phyloP scores from a whole-genome alignment of 2,888 invertebrate genomes.

The Leucozona laternaria region DNA sequence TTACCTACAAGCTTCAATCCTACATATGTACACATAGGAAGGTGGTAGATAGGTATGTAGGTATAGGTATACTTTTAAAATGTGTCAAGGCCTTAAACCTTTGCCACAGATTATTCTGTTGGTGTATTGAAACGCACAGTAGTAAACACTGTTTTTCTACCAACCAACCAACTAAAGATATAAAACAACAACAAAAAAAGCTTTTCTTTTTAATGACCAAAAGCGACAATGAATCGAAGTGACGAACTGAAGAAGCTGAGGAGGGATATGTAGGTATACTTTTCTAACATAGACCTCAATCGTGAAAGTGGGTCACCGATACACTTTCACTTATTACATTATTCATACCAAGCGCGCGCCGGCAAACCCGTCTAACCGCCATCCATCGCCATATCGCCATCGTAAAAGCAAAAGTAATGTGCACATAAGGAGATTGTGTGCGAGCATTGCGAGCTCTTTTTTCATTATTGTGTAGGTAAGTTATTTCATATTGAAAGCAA shows the following conservation, averaged over 20 bases:
- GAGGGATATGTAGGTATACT: slow-evolving; percentile 52
- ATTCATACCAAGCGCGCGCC: slow-evolving; percentile 81
- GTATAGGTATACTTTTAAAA: slow-evolving; percentile 41
- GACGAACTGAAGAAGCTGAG: slow-evolving; percentile 37
- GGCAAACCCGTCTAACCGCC: slow-evolving; percentile 74
- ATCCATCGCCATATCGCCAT: slow-evolving; percentile 18
- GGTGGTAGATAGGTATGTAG: no score
- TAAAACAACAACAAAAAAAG: slow-evolving; percentile 54
- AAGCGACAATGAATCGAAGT: slow-evolving; percentile 59
- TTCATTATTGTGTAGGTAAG: slow-evolving; percentile 47
- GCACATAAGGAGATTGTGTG: slow-evolving; percentile 52
- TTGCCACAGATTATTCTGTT: slow-evolving; percentile 58
- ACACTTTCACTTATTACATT: slow-evolving; percentile 95
- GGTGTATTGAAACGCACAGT: slow-evolving; percentile 31
- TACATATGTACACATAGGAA: background rate
- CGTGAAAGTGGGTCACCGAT: slow-evolving; percentile 95
- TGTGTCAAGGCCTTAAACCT: slow-evolving; percentile 74
- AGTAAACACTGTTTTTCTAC: slow-evolving; percentile 42
- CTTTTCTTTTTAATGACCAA: slow-evolving; percentile 61
- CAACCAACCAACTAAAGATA: background rate
- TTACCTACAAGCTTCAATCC: background rate
- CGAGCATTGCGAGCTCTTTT: slow-evolving; percentile 39
- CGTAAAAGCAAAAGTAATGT: slow-evolving; percentile 76
- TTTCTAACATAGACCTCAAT: slow-evolving; percentile 96
- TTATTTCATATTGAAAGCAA: slow-evolving; percentile 84